A percentile compares a stretch with the other conserved stretches of the same genome.
These are phyloP conservation scores for Drosophila setifemur DNA, from an alignment of 1,140 invertebrate genomes.

Conservation along the genomic window DNA sequence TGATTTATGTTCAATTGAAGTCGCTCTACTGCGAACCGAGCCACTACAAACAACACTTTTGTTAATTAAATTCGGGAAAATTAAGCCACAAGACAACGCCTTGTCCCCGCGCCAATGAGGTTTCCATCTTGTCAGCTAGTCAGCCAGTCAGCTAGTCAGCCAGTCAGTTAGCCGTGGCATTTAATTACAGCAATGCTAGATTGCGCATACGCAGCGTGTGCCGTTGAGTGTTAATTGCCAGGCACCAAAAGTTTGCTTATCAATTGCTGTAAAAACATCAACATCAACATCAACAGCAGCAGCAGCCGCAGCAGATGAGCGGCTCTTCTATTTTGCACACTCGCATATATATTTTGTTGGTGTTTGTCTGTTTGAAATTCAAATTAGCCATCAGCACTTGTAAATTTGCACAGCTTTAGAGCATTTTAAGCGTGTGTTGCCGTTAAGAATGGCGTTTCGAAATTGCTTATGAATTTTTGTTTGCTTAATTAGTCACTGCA, in stretches of 20 bases:
- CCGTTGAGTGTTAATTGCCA: constrained; percentile 68
- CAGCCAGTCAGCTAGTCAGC: constrained; percentile 11
- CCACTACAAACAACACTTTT: constrained; percentile 32
- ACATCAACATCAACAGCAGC: constrained; percentile 11
- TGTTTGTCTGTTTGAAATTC: constrained; percentile 70
- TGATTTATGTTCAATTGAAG: constrained; percentile 70
- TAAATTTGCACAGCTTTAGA: constrained; percentile 75
- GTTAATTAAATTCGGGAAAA: constrained; percentile 74
- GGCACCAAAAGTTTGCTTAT: constrained; percentile 65
- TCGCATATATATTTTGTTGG: constrained; percentile 8
- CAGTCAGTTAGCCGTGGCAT: constrained; percentile 31
- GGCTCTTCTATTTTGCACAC: constrained; percentile 28
- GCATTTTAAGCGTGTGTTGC: constrained; percentile 51
- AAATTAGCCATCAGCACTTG: constrained; percentile 75
- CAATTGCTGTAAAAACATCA: constrained; percentile 49
- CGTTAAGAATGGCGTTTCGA: constrained; percentile 57
- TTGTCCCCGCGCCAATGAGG: constrained; percentile 4
- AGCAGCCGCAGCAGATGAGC: not conserved
- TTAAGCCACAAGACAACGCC: constrained; percentile 56
- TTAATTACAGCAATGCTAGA: constrained; percentile 37
- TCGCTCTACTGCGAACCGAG: constrained; percentile 22
- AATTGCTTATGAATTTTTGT: constrained; percentile 56
- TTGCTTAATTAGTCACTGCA: constrained; percentile 68
- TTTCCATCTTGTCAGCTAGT: constrained; percentile 9
- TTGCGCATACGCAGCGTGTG: constrained; percentile 73